These are phyloP conservation scores for Ornithoptera priamus DNA, from an alignment of 2,888 invertebrate genomes.

Conservation along the genomic window DNA sequence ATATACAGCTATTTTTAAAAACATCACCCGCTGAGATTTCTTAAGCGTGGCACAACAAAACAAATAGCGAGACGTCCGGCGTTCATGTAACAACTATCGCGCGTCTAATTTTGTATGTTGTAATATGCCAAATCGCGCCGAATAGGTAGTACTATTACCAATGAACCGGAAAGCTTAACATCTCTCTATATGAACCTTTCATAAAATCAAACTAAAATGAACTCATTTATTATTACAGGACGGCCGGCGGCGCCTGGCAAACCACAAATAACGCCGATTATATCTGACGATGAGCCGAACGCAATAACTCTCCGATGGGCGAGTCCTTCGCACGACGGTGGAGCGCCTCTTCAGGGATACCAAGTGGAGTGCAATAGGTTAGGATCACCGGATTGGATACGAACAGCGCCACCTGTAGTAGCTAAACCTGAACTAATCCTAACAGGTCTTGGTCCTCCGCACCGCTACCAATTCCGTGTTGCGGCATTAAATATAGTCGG, in stretches of 20 bases:
- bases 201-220: constrained; percentile 5
- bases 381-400: constrained; percentile 91
- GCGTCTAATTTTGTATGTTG: constrained; percentile 71
- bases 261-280: constrained; percentile 87
- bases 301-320: constrained; percentile 91
- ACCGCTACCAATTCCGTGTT: constrained; percentile 94
- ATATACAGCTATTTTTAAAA: constrained; percentile 70
- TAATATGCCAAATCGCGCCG: constrained; percentile 60
- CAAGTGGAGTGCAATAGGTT: constrained; percentile 85
- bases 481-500: constrained; percentile 96
- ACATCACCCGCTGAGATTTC: constrained; percentile 67
- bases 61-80: constrained; percentile 73
- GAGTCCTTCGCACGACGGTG: constrained; percentile 90
- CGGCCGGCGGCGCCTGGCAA: constrained; percentile 90
- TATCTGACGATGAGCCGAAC: constrained; percentile 87
- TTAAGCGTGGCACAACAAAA: constrained; percentile 77
- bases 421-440: constrained; percentile 87
- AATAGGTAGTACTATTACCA: constrained; percentile 36
- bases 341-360: constrained; percentile 91
- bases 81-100: constrained; percentile 73
- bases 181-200: constrained; percentile 6
- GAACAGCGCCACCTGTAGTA: constrained; percentile 87
- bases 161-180: constrained; percentile 43
- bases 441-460: constrained; percentile 91
- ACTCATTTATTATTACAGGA: constrained; percentile 75